Base-by-base conservation (phyloP, 2,888 invertebrate species). In the Cheilosia variabilis region DNA sequence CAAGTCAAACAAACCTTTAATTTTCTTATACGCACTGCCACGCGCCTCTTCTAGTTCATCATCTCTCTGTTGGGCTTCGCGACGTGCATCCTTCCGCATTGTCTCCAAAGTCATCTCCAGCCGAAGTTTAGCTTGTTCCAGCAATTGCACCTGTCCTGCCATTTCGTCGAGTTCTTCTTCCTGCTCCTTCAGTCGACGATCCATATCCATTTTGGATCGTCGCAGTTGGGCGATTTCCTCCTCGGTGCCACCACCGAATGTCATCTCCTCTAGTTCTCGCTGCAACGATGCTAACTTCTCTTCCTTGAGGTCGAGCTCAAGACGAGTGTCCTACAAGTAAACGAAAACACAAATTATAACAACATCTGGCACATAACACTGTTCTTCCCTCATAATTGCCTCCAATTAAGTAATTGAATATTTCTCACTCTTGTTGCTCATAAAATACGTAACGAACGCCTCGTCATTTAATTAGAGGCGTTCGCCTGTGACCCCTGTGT, bases 101-200 rank as follows among this genome's bases (percentile, higher is more conserved):
- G 98, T 97, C 91, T 99, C 98, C 88, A 98, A 92, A 53, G 96
- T 94, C 98, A 99, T 98, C 93, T 99, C 98, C 87, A 99, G 93
- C 1, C 98, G 95, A 31, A 98, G 93, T 92, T 98, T 98, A 2
- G 97, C 96, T 92, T 98, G 98, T 91, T 98, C 98, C 90, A 99
- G 93, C 89, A 98, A 93, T 92, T 95, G 95, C 89, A 97, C 96
- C 93, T 97, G 96, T 4, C 98, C 98, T 3, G 98, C 98, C 90
- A 98, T 94, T 91, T 99, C 99, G 90, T 99, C 99, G 65, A 99
- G 93, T 91, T 99, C 99, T 91, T 99, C 98, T 91, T 98, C 98
- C 93, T 97, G 97, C 90, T 97, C 97, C 86, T 97, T 95, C 37
- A 95, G 93, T 87, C 97, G 95, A 52, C 96, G 93, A 91, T 98